Evolutionary conservation across 2,888 invertebrate genomes (phyloP).

Genomic region (Beris morrisii): DNA sequence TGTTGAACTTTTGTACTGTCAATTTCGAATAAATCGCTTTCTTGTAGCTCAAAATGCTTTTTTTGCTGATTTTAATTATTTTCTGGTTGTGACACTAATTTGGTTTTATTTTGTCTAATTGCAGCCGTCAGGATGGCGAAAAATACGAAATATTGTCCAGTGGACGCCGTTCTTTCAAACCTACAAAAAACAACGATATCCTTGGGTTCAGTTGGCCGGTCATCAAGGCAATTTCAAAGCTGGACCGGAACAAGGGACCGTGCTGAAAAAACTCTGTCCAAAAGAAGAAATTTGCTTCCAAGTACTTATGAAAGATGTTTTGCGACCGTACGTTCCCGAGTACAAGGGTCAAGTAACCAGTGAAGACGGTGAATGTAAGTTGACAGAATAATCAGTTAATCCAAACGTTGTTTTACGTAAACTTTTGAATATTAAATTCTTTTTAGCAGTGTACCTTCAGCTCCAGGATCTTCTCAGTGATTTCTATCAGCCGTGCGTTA

Average conservation of each 20-base stretch:
- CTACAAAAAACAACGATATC: conserved; percentile 92
- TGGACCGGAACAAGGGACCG: conserved; percentile 90
- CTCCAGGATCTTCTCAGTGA: conserved; percentile 90
- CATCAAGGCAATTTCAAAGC: conserved; percentile 96
- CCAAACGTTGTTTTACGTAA: not conserved
- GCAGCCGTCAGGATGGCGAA: conserved; percentile 92
- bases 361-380: conserved; percentile 75
- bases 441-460: conserved; percentile 74
- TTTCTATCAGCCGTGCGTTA: conserved; percentile 90
- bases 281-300: conserved; percentile 88
- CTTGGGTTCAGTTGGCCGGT: conserved; percentile 95
- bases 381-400: not conserved
- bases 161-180: conserved; percentile 98
- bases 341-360: conserved; percentile 85
- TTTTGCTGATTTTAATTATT: not conserved
- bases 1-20: no score
- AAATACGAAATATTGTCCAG: conserved; percentile 89
- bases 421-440: conserved; percentile 1
- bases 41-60: not conserved
- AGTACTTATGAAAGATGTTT: conserved; percentile 78
- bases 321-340: conserved; percentile 89
- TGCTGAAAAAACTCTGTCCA: conserved; percentile 87
- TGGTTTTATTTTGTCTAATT: conserved; percentile 48
- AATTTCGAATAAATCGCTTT: no score
- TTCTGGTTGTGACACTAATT: not conserved